A percentile compares a stretch with the other conserved stretches of the same genome.
These are phyloP conservation scores for Drosophila affinis DNA, from an alignment of 2,888 invertebrate genomes.

Conservation along the genomic window DNA sequence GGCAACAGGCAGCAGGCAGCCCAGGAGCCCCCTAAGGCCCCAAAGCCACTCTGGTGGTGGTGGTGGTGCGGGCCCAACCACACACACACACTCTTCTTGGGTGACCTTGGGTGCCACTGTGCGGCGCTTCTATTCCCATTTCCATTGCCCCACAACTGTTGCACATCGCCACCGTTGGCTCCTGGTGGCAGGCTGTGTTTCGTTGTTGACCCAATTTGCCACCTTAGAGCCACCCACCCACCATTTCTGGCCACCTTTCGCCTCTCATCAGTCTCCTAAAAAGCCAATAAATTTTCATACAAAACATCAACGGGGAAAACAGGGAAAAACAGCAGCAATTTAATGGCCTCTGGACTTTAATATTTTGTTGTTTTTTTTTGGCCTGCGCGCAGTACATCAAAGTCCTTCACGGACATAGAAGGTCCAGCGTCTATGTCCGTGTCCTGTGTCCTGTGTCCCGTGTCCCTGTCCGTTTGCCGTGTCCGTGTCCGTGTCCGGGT, in stretches of 20 bases:
- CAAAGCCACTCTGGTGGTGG: no score
- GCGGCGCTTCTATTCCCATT: neutral
- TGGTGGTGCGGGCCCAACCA: neutral
- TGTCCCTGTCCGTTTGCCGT: slow-evolving; percentile 9
- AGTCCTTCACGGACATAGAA: slow-evolving; percentile 29
- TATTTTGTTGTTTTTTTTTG: slow-evolving; percentile 16
- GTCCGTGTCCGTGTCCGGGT: slow-evolving; percentile 34
- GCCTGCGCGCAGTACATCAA: slow-evolving; percentile 33
- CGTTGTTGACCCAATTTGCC: slow-evolving; percentile 35
- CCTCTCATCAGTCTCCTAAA: slow-evolving; percentile 18
- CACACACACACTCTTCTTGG: neutral
- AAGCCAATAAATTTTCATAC: slow-evolving; percentile 43
- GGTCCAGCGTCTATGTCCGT: neutral
- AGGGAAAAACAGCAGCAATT: slow-evolving; percentile 25
- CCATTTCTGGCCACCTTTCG: neutral
- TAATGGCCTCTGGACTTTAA: slow-evolving; percentile 38
- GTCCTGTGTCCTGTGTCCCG: slow-evolving; percentile 16
- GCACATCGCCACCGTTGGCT: neutral
- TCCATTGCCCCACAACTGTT: neutral
- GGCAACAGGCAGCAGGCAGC: slow-evolving; percentile 6
- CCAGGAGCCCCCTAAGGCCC: neutral
- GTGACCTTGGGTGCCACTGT: slow-evolving; percentile 23
- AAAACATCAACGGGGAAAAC: slow-evolving; percentile 10
- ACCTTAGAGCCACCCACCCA: neutral
- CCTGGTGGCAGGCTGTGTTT: slow-evolving; percentile 9